Evolutionary conservation across 2,113 vertebrate species (phyloP).

Genomic region (Ciconia boyciana): DNA sequence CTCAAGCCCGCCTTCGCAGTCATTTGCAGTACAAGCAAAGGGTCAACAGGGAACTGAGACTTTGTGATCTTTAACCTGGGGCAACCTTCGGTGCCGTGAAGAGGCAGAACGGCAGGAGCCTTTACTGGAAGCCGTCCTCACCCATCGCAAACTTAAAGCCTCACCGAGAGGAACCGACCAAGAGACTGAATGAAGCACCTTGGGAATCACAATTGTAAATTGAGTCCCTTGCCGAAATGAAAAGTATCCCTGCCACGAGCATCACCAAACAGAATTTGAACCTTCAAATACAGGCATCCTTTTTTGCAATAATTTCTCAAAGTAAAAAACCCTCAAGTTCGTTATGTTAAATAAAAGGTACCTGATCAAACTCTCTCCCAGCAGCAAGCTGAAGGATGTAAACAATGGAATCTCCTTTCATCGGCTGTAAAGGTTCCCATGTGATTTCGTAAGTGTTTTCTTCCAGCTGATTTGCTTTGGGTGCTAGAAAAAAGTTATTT

Average conservation of each 20-base stretch:
- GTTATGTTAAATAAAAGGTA: background rate
- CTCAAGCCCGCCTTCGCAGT: background rate
- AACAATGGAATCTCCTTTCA: slow-evolving; percentile 81
- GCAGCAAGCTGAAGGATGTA: slow-evolving; percentile 78
- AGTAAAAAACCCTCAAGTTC: background rate
- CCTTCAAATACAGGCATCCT: background rate
- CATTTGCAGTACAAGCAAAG: background rate
- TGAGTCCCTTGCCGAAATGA: fast-evolving
- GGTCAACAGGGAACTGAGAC: background rate
- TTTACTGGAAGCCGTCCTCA: background rate
- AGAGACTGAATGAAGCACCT: fast-evolving
- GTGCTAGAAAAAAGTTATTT: slow-evolving; percentile 59
- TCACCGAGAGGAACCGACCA: background rate
- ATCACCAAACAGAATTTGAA: background rate
- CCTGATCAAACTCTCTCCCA: slow-evolving; percentile 78
- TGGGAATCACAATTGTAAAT: background rate
- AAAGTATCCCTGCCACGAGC: background rate
- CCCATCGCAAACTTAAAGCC: background rate
- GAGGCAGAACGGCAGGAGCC: background rate
- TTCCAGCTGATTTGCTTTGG: slow-evolving; percentile 72
- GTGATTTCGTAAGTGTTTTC: slow-evolving; percentile 75
- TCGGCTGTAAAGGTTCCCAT: slow-evolving; percentile 78
- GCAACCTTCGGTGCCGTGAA: fast-evolving
- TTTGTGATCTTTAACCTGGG: too few relatives aligned
- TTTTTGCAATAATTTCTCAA: background rate